Evolutionary conservation across 1,140 invertebrate species (phyloP), one percentile per base, ranked within the genome.

Genomic region (Propsilocerus akamusi): DNA sequence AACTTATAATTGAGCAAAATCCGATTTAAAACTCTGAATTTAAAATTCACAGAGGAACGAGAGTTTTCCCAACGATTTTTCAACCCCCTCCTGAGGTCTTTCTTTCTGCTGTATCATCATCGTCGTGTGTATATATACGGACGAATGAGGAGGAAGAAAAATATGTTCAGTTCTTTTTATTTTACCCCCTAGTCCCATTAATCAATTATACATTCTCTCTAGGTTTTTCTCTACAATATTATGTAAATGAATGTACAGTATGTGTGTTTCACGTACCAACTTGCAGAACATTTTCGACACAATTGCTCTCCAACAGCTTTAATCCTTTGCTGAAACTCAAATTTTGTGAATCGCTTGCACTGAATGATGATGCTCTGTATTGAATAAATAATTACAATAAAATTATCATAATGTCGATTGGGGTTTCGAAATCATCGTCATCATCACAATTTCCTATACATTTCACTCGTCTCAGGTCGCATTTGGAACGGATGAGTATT

Each of bases 321-420:
- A 88, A 74, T 63, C 86, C 86, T 67, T 82, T 80, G 69, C 85
- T 82, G 69, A 88, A 88, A 57, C 84, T 83, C 55, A 87, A 71
- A 72, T 80, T 85, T 61, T 81, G 78, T 59, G 77, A 76, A 67
- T 86, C 82, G 48, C 64, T 64, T 53, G 58, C 53, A 53, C 53
- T 61, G 47, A 57, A 57, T 34, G 61, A 56, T 14, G 58, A 54
- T 46, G 46, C 46, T 47, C 11, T 25, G 23, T 47, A 26, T 47
- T 47, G 46, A 25, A 47, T 47, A 25, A 47, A 25, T 47, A 41
- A 41, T 41, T 41, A 41, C 34, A 41, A 41, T 41, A 41, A 41
- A 41, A 41, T 41, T 41, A 41, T 41, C 34, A 41, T 41, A 41
- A 41, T 41, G 34, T 20, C 17, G 34, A 41, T 41, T 41, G 34